These are phyloP conservation scores for Melanocharis versteri DNA, from an alignment of 2,113 vertebrate species.

Conservation along the genomic window DNA sequence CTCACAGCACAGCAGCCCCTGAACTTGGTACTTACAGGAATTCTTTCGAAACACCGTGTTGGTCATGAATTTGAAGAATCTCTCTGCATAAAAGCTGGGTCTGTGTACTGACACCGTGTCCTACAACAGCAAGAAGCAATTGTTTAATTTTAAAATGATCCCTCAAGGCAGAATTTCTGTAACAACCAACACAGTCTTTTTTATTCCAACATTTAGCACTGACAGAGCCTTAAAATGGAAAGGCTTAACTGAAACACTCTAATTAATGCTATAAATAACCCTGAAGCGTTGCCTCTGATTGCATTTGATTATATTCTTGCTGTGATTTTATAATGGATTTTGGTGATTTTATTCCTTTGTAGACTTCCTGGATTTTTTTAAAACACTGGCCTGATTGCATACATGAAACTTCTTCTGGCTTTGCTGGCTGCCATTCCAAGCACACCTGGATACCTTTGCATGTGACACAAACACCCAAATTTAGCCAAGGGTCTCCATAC, in stretches of 20 bases:
- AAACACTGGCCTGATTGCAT: neutral
- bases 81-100: conserved; percentile 94
- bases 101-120: conserved; percentile 97
- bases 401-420: neutral
- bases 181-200: neutral
- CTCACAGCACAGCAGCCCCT: neutral
- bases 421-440: neutral
- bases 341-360: neutral
- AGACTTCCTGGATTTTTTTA: neutral
- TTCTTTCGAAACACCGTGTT: conserved; percentile 92
- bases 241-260: conserved; percentile 31
- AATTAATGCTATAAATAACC: conserved; percentile 54
- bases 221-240: neutral
- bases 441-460: neutral
- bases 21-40: conserved; percentile 81
- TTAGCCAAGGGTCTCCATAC: neutral
- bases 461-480: neutral
- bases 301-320: conserved; percentile 16
- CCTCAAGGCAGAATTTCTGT: neutral
- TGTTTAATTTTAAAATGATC: neutral
- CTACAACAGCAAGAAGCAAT: conserved; percentile 67
- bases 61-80: conserved; percentile 98
- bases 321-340: conserved; percentile 30
- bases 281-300: neutral
- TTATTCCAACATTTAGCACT: neutral